These are phyloP conservation scores for Calliphora vicina DNA, from an alignment of 1,140 invertebrate species.

Conservation along the genomic window DNA sequence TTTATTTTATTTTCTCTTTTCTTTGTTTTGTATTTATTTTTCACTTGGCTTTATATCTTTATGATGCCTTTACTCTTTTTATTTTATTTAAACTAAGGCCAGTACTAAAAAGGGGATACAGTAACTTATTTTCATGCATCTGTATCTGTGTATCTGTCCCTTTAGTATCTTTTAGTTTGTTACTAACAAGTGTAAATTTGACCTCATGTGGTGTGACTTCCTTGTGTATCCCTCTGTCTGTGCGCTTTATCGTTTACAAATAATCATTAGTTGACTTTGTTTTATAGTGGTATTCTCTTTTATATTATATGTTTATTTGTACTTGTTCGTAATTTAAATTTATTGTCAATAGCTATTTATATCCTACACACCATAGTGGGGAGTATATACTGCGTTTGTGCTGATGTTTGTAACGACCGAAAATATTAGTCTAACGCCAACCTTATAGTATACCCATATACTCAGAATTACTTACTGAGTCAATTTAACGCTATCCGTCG, in stretches of 20 bases:
- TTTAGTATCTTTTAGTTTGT: neutral
- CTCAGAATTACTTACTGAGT: too few species aligned
- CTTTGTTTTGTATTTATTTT: neutral
- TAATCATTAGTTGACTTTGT: neutral
- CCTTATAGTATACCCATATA: too few species aligned
- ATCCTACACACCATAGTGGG: too few species aligned
- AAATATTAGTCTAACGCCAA: too few species aligned
- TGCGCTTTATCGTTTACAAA: neutral
- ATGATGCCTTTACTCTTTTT: neutral
- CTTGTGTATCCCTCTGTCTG: neutral
- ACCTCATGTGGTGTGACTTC: neutral
- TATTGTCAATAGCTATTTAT: neutral
- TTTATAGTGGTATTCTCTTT: neutral
- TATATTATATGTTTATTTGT: neutral
- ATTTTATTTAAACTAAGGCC: too few species aligned
- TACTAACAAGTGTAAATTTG: neutral
- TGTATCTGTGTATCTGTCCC: neutral
- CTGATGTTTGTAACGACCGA: too few species aligned
- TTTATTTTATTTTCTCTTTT: neutral
- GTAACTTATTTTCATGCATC: neutral
- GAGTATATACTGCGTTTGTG: too few species aligned
- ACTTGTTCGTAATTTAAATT: neutral
- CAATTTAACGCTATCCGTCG: too few species aligned
- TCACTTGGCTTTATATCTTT: neutral
- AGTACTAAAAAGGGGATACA: neutral